Evolutionary conservation across 1,140 invertebrate species (phyloP).

Genomic region (Drosophila biarmipes): DNA sequence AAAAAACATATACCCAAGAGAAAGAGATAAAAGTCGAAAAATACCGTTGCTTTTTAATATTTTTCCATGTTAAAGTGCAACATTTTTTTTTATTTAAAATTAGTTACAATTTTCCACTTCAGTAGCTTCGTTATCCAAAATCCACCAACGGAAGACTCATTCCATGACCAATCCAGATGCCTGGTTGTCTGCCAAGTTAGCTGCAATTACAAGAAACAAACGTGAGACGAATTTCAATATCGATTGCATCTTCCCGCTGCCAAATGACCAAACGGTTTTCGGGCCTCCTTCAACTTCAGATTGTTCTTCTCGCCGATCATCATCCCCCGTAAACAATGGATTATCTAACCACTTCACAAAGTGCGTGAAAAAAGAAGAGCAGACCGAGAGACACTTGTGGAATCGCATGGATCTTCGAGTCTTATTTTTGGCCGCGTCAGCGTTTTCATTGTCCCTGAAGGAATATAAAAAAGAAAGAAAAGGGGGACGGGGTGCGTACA

Average conservation of each 20-base stretch:
- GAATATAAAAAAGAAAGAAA: constrained; percentile 10
- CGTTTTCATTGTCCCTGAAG: constrained; percentile 55
- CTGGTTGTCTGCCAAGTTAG: constrained; percentile 61
- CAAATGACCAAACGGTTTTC: constrained; percentile 75
- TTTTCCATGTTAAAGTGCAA: no score
- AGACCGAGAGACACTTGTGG: constrained; percentile 52
- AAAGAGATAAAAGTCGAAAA: no score
- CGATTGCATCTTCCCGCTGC: constrained; percentile 28
- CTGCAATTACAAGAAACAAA: constrained; percentile 53
- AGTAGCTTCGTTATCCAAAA: constrained; percentile 29
- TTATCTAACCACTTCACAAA: constrained; percentile 79
- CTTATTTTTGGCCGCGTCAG: constrained; percentile 40
- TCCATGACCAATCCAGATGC: constrained; percentile 40
- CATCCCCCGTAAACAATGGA: constrained; percentile 76
- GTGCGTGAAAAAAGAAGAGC: constrained; percentile 70
- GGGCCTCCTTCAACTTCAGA: constrained; percentile 20
- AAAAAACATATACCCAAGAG: no score
- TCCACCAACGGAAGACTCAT: constrained; percentile 9
- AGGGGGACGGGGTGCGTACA: constrained; percentile 32
- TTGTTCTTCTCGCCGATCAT: constrained; percentile 28
- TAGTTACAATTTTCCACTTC: not conserved
- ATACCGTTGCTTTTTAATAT: no score
- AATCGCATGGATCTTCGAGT: constrained; percentile 53
- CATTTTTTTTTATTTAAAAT: not conserved
- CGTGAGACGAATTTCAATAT: constrained; percentile 61